These are phyloP conservation scores for Leucophenga varia DNA, from an alignment of 1,140 invertebrate species.

Conservation along the genomic window DNA sequence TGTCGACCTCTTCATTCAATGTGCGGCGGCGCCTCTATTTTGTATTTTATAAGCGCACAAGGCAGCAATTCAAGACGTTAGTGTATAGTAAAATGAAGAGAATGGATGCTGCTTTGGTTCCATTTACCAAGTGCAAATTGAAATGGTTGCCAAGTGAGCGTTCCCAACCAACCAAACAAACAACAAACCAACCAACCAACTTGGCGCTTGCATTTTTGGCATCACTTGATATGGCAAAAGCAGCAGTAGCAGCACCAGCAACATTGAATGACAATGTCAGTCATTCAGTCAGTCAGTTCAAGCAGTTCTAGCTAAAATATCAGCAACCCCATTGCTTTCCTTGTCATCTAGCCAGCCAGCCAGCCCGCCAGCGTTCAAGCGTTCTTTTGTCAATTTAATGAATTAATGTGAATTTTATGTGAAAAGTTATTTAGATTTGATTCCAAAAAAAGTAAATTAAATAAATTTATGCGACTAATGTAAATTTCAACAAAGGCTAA, in stretches of 20 bases:
- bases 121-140: slow-evolving; percentile 30
- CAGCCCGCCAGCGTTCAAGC: slow-evolving; percentile 28
- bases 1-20: too few species aligned
- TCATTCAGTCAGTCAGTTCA: slow-evolving; percentile 14
- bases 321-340: too few species aligned
- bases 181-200: too few species aligned
- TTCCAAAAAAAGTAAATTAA: slow-evolving; percentile 38
- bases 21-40: too few species aligned
- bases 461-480: slow-evolving; percentile 40
- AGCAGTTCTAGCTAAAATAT: too few species aligned
- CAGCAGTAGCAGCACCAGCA: background rate
- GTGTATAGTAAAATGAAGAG: too few species aligned
- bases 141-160: slow-evolving; percentile 40
- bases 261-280: slow-evolving; percentile 10
- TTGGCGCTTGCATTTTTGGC: slow-evolving; percentile 34
- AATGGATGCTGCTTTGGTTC: too few species aligned
- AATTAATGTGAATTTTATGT: slow-evolving; percentile 52
- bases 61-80: too few species aligned
- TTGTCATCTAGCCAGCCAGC: slow-evolving; percentile 10
- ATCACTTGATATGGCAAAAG: slow-evolving; percentile 33
- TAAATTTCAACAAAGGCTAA: too few species aligned
- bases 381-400: slow-evolving; percentile 44
- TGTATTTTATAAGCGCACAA: too few species aligned
- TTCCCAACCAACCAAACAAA: too few species aligned
- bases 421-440: slow-evolving; percentile 34